Evolutionary conservation across 2,113 vertebrate species (phyloP), one percentile per base, ranked within the genome.

Genomic region (Alectura lathami): DNA sequence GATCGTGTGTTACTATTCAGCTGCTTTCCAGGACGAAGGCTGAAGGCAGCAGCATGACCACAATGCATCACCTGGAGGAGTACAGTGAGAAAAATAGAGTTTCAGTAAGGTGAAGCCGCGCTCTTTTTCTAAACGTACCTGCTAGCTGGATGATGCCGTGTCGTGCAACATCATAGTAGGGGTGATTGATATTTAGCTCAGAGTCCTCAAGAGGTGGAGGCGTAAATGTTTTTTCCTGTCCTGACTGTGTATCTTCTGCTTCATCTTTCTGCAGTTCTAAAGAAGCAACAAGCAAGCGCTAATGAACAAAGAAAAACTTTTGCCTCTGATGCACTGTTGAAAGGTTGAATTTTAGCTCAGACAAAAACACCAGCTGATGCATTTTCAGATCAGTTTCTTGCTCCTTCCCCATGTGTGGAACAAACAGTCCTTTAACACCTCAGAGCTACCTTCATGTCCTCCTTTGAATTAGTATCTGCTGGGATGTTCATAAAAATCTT

Each of bases 111-210:
- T 13, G 54, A 74, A 69, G 16, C 12, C 4, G 13, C 1, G 62
- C 68, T 24, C n/a, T 42, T 43, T 85, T 72, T 43, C 42, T 63
- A 77, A 78, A 89, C 96, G 45, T 89, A 99, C 98, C 98, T 86
- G 98, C 98, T 91, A 99, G 97, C 82, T 99, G 98, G 60, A 99
- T 92, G 90, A 99, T 99, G 43, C 98, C 98, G 2, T 99, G 99
- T 38, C 98, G 98, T 2, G 98, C 98, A 76, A 99, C 97, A 6
- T 99, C 99, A 1, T 98, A 99, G 83, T 98, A 99, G 0, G 98
- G 98, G 81, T 99, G 98, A 36, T 94, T 97, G 5, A 89, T 23
- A 76, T 98, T 98, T 27, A 97, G 90, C 6, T 72, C 82, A 7
- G 95, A 80, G 67, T 96, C 93, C 56, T 84, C 83, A 5, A 3